Evolutionary conservation across 2,113 vertebrate genomes (phyloP).

Genomic region (Gavia stellata): DNA sequence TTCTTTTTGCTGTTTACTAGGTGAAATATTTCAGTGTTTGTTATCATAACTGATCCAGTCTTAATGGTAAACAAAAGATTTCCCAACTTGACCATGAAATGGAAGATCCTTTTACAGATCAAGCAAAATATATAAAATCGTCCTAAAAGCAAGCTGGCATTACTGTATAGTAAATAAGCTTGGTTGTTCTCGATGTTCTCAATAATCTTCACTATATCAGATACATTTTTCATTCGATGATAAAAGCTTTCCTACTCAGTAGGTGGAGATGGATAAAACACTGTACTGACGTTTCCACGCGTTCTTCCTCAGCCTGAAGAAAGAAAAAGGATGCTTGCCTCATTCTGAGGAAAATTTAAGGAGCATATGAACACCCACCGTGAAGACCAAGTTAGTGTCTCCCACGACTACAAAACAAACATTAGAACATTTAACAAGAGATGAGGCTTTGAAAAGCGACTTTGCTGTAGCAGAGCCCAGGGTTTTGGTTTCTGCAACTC

Average conservation of each 20-base stretch:
- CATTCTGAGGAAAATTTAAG: not conserved
- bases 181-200: not conserved
- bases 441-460: not conserved
- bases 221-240: not conserved
- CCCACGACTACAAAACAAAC: not conserved
- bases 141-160: not conserved
- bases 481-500: not conserved
- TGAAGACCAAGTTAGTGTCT: not conserved
- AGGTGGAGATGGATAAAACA: not conserved
- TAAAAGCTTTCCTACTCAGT: not conserved
- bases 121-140: not conserved
- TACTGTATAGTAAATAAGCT: not conserved
- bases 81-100: not conserved
- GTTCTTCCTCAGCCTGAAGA: not conserved
- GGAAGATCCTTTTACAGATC: not conserved
- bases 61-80: not conserved
- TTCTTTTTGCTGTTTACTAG: not conserved
- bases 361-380: fast-evolving
- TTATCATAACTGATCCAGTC: not conserved
- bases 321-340: not conserved
- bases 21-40: not conserved
- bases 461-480: not conserved
- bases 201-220: not conserved
- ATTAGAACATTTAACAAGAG: not conserved
- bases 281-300: not conserved